Percentiles rank a stretch among this genome's conserved stretches.
phyloP scores from a whole-genome alignment of 2,888 invertebrate genomes.

The Sarcophaga carnaria region DNA sequence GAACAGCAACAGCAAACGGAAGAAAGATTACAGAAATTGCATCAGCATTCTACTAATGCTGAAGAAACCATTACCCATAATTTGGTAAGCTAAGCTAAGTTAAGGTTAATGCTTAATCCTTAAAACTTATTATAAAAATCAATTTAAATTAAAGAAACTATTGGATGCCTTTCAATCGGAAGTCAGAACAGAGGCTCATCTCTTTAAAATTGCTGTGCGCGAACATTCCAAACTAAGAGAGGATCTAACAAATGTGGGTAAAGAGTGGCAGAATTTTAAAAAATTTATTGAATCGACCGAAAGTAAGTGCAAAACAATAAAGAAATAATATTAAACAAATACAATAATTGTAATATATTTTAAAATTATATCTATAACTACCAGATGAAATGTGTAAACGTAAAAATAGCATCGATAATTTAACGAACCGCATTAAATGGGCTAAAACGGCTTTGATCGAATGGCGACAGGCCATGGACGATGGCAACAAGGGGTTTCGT shows the following conservation, averaged over 20 bases:
- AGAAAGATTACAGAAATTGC: slow-evolving; percentile 81
- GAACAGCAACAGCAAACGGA: slow-evolving; percentile 82
- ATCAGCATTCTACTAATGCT: slow-evolving; percentile 83
- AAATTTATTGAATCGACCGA: slow-evolving; percentile 76
- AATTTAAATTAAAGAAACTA: slow-evolving; percentile 82
- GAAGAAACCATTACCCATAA: slow-evolving; percentile 84
- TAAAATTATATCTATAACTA: slow-evolving; percentile 1
- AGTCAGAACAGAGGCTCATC: slow-evolving; percentile 86
- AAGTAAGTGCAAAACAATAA: slow-evolving; percentile 72
- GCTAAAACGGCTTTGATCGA: slow-evolving; percentile 85
- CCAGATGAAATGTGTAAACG: slow-evolving; percentile 83
- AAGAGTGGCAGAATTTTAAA: slow-evolving; percentile 74
- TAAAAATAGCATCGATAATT: slow-evolving; percentile 84
- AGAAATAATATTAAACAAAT: background rate
- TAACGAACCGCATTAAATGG: slow-evolving; percentile 87
- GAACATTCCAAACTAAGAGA: slow-evolving; percentile 79
- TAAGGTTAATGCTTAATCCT: background rate
- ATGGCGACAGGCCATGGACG: slow-evolving; percentile 88
- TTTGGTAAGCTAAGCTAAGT: slow-evolving; percentile 80
- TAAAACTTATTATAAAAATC: background rate
- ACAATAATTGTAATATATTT: background rate
- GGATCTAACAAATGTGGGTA: slow-evolving; percentile 75
- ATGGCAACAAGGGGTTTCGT: slow-evolving; percentile 86
- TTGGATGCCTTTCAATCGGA: slow-evolving; percentile 87
- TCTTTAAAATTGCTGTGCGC: slow-evolving; percentile 79